Evolutionary conservation across 2,888 invertebrate species (phyloP), one percentile per base, ranked within the genome.

Genomic region (Chironomus tentans): DNA sequence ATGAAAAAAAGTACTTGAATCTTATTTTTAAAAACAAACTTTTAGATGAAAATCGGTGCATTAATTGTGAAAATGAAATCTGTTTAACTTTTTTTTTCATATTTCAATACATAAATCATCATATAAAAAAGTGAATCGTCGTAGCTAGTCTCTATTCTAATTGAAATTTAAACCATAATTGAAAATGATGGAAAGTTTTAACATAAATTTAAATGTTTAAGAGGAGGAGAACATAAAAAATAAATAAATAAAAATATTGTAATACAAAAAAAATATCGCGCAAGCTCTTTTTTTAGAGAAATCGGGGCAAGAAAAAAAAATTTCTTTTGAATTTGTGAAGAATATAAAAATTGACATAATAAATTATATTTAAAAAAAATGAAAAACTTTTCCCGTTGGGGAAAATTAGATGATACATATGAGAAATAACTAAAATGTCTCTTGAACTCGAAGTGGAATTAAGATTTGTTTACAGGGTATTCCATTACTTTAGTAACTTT

Each of bases 91-190:
- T 10, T 28, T 28, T 10, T 28, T n/a, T 56, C n/a, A 56, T 15
- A 56, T 56, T 56, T 56, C 15, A 56, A 56, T 56, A 56, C 18
- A 56, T 15, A 56, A 65, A 24, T 65, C 18, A 65, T 65, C 24
- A 65, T 65, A 65, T 21, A 13, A 65, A 13, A 65, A 65, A 24
- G 24, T 24, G 24, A 65, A 24, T 65, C 65, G 65, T 65, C 65
- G 65, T 65, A 65, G 65, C 65, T 65, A 65, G 65, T 65, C 21
- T 65, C 13, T 65, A 65, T 65, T 56, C 56, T 65, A 65, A 65
- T 65, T 65, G 56, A 65, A 65, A 65, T 24, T 65, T 21, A 65
- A 65, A 65, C 5, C 10, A 65, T 24, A 65, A 65, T n/a, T 24
- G 65, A 65, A 24, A 24, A 65, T 65, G 65, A 65, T 24, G 12